These are phyloP conservation scores for Rhynchomys soricoides DNA, from an alignment of 2,113 vertebrate genomes.

Conservation along the genomic window DNA sequence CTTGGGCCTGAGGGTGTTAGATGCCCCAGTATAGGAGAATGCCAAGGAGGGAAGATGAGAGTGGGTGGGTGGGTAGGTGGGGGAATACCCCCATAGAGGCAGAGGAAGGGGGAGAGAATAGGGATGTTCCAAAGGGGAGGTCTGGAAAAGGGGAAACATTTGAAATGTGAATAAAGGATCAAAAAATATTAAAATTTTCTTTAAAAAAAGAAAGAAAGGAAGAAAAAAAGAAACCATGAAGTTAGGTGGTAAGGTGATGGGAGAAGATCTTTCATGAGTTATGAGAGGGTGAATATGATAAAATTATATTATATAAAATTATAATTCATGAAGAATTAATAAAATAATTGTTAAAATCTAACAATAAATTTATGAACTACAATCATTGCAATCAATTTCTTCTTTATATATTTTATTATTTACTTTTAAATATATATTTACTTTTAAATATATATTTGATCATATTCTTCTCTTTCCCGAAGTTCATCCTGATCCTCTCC, in stretches of 20 bases:
- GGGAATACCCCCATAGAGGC: no score
- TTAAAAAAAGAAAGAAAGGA: no score
- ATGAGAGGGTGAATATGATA: not conserved
- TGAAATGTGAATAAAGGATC: no score
- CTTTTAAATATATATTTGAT: not conserved
- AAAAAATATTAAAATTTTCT: no score
- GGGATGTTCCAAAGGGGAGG: no score
- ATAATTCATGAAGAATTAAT: not conserved
- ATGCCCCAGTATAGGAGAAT: no score
- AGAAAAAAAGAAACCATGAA: not conserved
- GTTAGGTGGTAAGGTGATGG: not conserved
- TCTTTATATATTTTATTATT: not conserved
- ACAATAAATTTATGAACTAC: not conserved
- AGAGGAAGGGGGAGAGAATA: no score
- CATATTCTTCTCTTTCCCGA: not conserved
- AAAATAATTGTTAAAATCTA: not conserved
- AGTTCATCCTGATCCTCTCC: not conserved
- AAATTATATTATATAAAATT: not conserved
- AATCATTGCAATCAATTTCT: not conserved
- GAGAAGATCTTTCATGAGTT: not conserved
- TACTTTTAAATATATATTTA: not conserved
- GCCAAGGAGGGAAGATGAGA: no score
- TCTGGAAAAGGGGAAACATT: no score
- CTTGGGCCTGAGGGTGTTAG: no score
- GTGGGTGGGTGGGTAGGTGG: no score